phyloP scores from a whole-genome alignment of 1,140 invertebrate genomes.

The Chlorops oryzae region DNA sequence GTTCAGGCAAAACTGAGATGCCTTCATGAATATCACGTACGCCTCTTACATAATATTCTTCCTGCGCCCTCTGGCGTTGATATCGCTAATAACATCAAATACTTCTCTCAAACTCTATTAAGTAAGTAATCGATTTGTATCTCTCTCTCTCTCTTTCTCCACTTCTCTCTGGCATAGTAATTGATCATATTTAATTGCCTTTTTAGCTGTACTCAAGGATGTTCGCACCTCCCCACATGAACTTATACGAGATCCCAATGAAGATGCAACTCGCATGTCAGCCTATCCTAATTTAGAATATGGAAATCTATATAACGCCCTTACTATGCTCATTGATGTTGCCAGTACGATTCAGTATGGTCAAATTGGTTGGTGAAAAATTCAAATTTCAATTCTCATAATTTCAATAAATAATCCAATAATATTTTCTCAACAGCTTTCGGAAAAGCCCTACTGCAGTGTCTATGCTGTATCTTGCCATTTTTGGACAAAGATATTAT shows the following conservation, averaged over 20 bases:
- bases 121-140: slow-evolving; percentile 59
- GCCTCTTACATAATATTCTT: slow-evolving; percentile 83
- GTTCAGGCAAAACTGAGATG: slow-evolving; percentile 96
- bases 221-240: slow-evolving; percentile 85
- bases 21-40: slow-evolving; percentile 91
- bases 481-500: slow-evolving; percentile 95
- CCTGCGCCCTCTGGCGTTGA: slow-evolving; percentile 90
- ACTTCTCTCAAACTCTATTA: slow-evolving; percentile 93
- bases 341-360: slow-evolving; percentile 78
- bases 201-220: slow-evolving; percentile 86
- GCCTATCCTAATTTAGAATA: slow-evolving; percentile 94
- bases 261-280: slow-evolving; percentile 77
- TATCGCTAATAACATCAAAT: slow-evolving; percentile 95
- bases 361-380: slow-evolving; percentile 59
- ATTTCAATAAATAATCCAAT: slow-evolving; percentile 5
- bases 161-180: slow-evolving; percentile 5
- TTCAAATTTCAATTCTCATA: not conserved
- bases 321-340: slow-evolving; percentile 75
- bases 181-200: not conserved
- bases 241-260: slow-evolving; percentile 77
- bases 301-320: slow-evolving; percentile 81
- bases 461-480: slow-evolving; percentile 84
- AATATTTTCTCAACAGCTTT: slow-evolving; percentile 63
- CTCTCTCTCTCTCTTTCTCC: not conserved
- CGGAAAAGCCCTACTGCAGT: slow-evolving; percentile 83